These are phyloP conservation scores for Chaunax sp. DNA, from an alignment of 2,797 vertebrate genomes.

Conservation along the genomic window DNA sequence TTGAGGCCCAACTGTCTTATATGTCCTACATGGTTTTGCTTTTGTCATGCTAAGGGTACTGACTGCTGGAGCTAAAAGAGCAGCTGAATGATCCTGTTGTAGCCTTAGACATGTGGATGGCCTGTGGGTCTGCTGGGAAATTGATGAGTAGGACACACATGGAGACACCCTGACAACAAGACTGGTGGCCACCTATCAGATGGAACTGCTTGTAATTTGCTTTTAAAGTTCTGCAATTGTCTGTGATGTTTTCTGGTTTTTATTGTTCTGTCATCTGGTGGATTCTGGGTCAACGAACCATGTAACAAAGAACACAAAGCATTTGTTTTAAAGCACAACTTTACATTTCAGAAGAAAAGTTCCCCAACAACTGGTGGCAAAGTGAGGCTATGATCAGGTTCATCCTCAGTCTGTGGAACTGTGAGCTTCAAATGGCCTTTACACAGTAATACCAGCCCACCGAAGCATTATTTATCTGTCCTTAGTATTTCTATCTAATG, in stretches of 20 bases:
- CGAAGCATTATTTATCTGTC: too few species aligned
- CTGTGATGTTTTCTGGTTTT: slow-evolving; percentile 67
- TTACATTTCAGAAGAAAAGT: background rate
- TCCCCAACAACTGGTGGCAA: too few species aligned
- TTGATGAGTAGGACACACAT: slow-evolving; percentile 71
- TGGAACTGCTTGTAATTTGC: slow-evolving; percentile 77
- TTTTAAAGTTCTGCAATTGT: slow-evolving; percentile 77
- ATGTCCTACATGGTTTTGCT: slow-evolving; percentile 61
- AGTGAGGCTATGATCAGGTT: too few species aligned
- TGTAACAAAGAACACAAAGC: slow-evolving; percentile 2
- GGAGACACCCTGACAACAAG: slow-evolving; percentile 43
- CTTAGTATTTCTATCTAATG: too few species aligned
- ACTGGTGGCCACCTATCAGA: slow-evolving; percentile 73
- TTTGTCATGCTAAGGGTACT: slow-evolving; percentile 48
- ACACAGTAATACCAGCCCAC: too few species aligned
- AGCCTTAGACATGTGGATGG: slow-evolving; percentile 69
- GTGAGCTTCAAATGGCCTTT: too few species aligned
- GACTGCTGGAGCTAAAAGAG: slow-evolving; percentile 24
- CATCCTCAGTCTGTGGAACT: too few species aligned
- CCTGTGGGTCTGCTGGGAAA: slow-evolving; percentile 64
- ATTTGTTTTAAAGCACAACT: background rate
- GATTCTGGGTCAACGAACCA: background rate
- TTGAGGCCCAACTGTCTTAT: slow-evolving; percentile 34
- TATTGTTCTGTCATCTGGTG: slow-evolving; percentile 40
- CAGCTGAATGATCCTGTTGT: slow-evolving; percentile 64